phyloP scores from a whole-genome alignment of 2,888 invertebrate genomes.

The Cecidostiba fungosa region DNA sequence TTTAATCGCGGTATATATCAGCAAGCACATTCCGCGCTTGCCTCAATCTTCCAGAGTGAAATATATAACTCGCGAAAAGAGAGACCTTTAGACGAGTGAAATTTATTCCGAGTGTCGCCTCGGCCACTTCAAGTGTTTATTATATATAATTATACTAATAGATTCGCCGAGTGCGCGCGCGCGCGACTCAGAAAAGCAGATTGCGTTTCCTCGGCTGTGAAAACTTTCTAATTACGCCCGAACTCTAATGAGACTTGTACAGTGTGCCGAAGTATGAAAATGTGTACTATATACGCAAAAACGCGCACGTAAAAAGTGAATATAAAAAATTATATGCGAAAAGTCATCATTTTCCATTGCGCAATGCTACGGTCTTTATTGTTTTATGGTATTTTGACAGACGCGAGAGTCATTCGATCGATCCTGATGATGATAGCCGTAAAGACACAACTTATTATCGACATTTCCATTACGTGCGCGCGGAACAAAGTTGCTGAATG shows the following conservation, averaged over 20 bases:
- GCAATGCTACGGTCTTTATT: not conserved
- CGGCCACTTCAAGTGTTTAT: not conserved
- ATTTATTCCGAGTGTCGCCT: not conserved
- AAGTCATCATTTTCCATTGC: too few species aligned
- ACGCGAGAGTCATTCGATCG: too few species aligned
- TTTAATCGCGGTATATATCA: too few species aligned
- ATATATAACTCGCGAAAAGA: not conserved
- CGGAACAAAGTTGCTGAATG: not conserved
- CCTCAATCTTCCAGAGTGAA: not conserved
- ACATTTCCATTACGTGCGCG: not conserved
- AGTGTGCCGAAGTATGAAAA: not conserved
- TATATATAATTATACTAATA: conserved; percentile 44
- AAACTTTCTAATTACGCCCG: conserved; percentile 34
- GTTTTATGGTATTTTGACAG: not conserved
- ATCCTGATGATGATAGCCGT: not conserved
- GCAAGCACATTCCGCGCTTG: not conserved
- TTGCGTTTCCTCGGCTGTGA: conserved; percentile 19
- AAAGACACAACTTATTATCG: not conserved
- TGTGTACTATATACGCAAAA: not conserved
- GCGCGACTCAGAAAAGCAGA: not conserved
- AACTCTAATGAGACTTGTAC: conserved; percentile 10
- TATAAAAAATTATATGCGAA: not conserved
- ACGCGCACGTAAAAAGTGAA: not conserved
- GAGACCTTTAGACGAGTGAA: not conserved
- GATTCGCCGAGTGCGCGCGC: not conserved